phyloP scores from a whole-genome alignment of 2,797 vertebrate species.

The Cryptoprocta ferox region DNA sequence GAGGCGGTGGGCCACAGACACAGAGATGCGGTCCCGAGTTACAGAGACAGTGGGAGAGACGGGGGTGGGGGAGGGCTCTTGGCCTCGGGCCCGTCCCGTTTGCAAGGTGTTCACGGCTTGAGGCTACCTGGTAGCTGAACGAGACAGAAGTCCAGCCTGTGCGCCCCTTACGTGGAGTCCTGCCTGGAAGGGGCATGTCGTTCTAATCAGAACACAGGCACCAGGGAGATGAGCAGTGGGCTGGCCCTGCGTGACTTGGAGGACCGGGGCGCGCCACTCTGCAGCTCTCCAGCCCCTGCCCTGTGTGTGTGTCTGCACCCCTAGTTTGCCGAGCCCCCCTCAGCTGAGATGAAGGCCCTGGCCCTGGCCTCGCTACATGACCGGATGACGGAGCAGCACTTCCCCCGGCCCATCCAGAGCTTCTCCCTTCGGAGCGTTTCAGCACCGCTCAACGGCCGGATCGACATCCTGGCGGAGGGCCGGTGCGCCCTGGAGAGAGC shows the following conservation, averaged over 20 bases:
- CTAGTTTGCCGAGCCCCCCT: conserved; percentile 72
- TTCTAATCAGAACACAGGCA: background rate
- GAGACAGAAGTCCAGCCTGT: background rate
- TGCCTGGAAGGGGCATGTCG: background rate
- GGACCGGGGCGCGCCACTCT: background rate
- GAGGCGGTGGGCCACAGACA: background rate
- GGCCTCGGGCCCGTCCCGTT: background rate
- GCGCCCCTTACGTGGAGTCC: background rate
- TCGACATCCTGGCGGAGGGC: conserved; percentile 91
- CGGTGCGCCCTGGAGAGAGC: conserved; percentile 89
- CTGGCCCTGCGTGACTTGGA: background rate
- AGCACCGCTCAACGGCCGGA: conserved; percentile 87
- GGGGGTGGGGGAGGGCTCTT: background rate
- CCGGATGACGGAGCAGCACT: conserved; percentile 93
- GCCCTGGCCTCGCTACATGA: conserved; percentile 89
- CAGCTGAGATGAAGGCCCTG: conserved; percentile 78
- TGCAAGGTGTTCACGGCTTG: background rate
- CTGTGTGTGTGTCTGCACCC: background rate
- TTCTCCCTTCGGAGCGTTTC: conserved; percentile 86
- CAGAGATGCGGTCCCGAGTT: background rate
- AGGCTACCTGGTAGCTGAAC: background rate
- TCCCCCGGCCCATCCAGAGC: conserved; percentile 89
- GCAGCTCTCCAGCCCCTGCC: background rate
- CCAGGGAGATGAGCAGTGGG: background rate
- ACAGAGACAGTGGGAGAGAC: background rate